Conservation (phyloP, 2,113 vertebrate genomes). For the Carassius auratus region DNA sequence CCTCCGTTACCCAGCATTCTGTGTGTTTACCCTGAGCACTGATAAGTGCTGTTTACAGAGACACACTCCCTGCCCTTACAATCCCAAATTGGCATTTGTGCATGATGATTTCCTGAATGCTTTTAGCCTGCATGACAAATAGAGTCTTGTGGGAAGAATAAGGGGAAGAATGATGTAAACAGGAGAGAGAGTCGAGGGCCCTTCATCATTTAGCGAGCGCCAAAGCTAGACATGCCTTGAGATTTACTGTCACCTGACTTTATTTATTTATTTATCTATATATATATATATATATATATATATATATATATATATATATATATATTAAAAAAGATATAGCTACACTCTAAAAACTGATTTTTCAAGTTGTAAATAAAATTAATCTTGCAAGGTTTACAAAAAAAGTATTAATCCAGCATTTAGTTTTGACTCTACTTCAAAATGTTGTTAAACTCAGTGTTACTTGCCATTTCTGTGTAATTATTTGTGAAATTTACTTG, state of each 20-base stretch:
- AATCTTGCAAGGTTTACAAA: too few relatives aligned
- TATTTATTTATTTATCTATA: not conserved
- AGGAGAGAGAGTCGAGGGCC: conserved; percentile 45
- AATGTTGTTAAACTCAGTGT: too few relatives aligned
- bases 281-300: too few relatives aligned
- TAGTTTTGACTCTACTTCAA: not conserved
- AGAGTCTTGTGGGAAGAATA: conserved; percentile 26
- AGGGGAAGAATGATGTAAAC: conserved; percentile 39
- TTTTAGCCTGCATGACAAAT: conserved; percentile 30
- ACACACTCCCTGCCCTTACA: conserved; percentile 38
- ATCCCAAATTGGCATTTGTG: conserved; percentile 65
- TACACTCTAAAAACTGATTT: not conserved
- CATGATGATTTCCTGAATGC: conserved; percentile 60
- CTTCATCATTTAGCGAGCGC: conserved; percentile 63
- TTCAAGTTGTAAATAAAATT: not conserved
- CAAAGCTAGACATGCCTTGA: conserved; percentile 66
- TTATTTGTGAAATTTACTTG: too few relatives aligned
- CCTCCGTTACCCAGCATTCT: conserved; percentile 42
- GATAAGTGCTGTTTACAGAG: conserved; percentile 54
- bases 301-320: too few relatives aligned
- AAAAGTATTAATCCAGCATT: too few relatives aligned
- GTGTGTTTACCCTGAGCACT: conserved; percentile 38
- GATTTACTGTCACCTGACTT: not conserved
- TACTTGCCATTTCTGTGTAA: too few relatives aligned
- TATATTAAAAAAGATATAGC: not conserved